These are phyloP conservation scores for Furcifer pardalis DNA, from an alignment of 2,797 vertebrate species.

Conservation along the genomic window DNA sequence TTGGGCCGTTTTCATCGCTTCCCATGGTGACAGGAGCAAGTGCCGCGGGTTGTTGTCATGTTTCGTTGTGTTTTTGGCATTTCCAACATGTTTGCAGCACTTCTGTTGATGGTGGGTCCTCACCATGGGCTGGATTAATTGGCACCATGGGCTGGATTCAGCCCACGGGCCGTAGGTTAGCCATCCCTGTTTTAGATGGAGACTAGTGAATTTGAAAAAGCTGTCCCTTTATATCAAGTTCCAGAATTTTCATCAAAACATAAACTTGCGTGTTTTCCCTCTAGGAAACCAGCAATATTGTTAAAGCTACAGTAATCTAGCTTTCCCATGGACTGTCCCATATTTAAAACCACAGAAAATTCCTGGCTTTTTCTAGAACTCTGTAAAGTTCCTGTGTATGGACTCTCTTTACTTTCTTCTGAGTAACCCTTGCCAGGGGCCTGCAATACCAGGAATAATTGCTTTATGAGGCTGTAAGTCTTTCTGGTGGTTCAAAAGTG, in stretches of 20 bases:
- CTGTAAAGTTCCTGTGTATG: constrained; percentile 46
- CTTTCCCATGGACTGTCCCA: constrained; percentile 36
- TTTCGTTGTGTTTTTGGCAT: too few species aligned
- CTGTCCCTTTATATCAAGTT: background rate
- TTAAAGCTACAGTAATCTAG: constrained; percentile 8
- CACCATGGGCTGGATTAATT: too few species aligned
- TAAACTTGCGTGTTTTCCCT: background rate
- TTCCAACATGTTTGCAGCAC: too few species aligned
- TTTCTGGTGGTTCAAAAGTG: constrained; percentile 64
- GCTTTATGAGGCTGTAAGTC: constrained; percentile 48
- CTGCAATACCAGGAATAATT: constrained; percentile 23
- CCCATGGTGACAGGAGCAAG: too few species aligned
- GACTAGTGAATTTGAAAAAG: too few species aligned
- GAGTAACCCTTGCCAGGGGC: background rate
- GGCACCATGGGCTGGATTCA: too few species aligned
- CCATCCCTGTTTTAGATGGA: background rate
- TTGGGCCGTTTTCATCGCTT: too few species aligned
- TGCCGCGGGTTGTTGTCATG: too few species aligned
- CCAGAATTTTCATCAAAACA: background rate
- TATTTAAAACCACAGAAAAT: constrained; percentile 44
- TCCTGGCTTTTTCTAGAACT: constrained; percentile 43
- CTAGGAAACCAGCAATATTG: constrained; percentile 13
- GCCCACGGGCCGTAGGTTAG: too few species aligned
- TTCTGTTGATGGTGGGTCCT: too few species aligned
- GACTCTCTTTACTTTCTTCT: constrained; percentile 14